Base-by-base conservation (phyloP, 1,140 invertebrate species). In the Lordiphosa clarofinis region DNA sequence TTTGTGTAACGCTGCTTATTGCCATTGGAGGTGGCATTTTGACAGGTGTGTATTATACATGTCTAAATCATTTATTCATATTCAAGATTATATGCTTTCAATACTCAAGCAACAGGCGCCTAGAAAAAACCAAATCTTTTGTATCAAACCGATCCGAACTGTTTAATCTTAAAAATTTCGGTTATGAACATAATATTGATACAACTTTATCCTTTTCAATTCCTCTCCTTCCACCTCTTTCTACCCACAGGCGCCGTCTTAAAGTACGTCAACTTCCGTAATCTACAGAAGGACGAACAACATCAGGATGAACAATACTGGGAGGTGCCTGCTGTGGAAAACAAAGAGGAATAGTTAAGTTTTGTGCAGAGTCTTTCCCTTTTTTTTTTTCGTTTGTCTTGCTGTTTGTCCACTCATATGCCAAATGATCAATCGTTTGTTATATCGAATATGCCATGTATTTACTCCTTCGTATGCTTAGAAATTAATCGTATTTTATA, bases 21-120 rank as follows among this genome's bases (percentile, higher is more conserved):
- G 93, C 95, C 37, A 90, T 96, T 31, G 90, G 93, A 49, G 93
- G 94, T n/a, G 96, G 96, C 42, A 79, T 93, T 61, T 61, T 96
- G 52, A 95, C 96, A 89, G 96, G 96, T 21, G 21, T 21, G 21
- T 21, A 21, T 21, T 4, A 21, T 21, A 3, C 2, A 21, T 21
- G 2, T 21, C 2, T 21, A 21, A 21, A 4, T 0, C 2, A 21
- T n/a, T n/a, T n/a, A n/a, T n/a, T n/a, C n/a, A n/a, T n/a, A n/a
- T n/a, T n/a, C 21, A 21, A 2, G 21, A 21, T 21, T 21, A 4
- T 4, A 21, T 3, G 4, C 2, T 21, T 21, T 21, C 21, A 21
- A 21, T 4, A 4, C 21, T 21, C 21, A 21, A 3, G 21, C 21
- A 21, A 15, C 15, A 15, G 15, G 15, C 15, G 15, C 3, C 1